Evolutionary conservation across 1,140 invertebrate species (phyloP).

Genomic region (Atopsyche davidsoni): DNA sequence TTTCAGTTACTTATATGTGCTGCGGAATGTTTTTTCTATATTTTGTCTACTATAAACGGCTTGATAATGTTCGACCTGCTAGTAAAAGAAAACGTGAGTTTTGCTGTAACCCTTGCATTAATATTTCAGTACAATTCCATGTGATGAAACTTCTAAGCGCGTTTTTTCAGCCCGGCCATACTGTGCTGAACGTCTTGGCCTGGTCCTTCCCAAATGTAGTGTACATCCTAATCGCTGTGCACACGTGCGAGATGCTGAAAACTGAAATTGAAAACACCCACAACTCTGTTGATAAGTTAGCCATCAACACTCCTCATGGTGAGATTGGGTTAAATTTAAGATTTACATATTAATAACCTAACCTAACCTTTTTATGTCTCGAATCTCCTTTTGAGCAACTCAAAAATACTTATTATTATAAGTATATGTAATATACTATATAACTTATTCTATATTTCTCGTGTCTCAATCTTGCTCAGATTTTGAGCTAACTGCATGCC

Average conservation of each 20-base stretch:
- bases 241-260: constrained; percentile 20
- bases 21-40: constrained; percentile 18
- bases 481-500: no score
- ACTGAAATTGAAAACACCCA: constrained; percentile 22
- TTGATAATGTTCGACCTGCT: constrained; percentile 24
- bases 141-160: background rate
- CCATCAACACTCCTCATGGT: constrained; percentile 17
- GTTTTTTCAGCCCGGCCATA: constrained; percentile 9
- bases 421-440: no score
- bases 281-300: constrained; percentile 25
- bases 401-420: no score
- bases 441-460: no score
- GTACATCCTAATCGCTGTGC: constrained; percentile 17
- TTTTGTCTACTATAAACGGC: constrained; percentile 21
- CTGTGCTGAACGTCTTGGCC: constrained; percentile 8
- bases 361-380: no score
- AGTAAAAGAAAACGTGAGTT: constrained; percentile 16
- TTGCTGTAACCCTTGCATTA: background rate
- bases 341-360: no score
- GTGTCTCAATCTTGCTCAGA: no score
- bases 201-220: constrained; percentile 13
- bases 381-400: no score
- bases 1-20: constrained; percentile 23
- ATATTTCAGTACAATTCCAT: background rate
- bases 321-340: no score